A percentile compares a stretch with the other conserved stretches of the same genome.
phyloP scores from a whole-genome alignment of 2,113 vertebrate genomes.

The Plotosus lineatus region DNA sequence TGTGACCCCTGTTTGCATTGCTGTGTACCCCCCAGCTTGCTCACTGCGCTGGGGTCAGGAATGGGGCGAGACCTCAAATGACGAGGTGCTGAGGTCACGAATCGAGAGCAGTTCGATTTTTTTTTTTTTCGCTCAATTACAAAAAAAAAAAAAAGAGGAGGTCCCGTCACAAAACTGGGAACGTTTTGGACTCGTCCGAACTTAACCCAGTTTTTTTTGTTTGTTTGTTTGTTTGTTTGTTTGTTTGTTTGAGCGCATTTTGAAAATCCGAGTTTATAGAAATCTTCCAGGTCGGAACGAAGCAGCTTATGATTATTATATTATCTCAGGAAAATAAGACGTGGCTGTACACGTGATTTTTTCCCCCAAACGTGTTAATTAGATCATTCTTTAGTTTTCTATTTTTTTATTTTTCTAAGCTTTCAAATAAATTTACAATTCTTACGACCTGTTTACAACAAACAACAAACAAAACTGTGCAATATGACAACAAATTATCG shows the following conservation, averaged over 20 bases:
- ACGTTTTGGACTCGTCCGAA: constrained; percentile 55
- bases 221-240: too few relatives aligned
- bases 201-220: constrained; percentile 36
- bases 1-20: constrained; percentile 71
- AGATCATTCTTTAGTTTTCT: neutral
- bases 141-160: constrained; percentile 62
- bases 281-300: neutral
- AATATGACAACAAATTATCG: too few relatives aligned
- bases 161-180: constrained; percentile 66
- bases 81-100: constrained; percentile 69
- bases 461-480: neutral
- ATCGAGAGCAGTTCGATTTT: constrained; percentile 76
- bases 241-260: too few relatives aligned
- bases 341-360: neutral
- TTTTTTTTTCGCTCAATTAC: constrained; percentile 75
- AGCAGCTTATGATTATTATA: neutral
- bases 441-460: neutral
- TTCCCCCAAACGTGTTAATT: constrained; percentile 2
- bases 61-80: constrained; percentile 50
- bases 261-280: neutral
- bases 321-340: neutral
- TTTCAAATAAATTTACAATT: neutral
- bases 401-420: neutral
- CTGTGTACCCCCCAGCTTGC: constrained; percentile 53
- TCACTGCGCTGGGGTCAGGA: constrained; percentile 62